Conservation (phyloP, 1,140 invertebrate genomes). For the Caenorhabditis tropicalis region DNA sequence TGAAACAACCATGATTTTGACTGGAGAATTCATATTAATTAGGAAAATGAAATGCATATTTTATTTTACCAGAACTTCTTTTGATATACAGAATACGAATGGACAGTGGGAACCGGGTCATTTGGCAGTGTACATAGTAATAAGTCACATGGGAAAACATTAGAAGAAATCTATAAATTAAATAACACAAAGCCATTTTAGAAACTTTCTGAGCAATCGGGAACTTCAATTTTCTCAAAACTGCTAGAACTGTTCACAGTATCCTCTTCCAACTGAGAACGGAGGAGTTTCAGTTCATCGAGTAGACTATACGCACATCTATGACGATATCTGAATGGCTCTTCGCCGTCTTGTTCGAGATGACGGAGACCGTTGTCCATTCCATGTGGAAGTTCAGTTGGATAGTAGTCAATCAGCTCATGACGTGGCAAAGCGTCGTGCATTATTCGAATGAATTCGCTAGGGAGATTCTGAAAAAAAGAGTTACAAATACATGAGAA, state of each 20-base stretch:
- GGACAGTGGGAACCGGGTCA: too few species aligned
- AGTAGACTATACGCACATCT: background rate
- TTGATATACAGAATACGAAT: too few species aligned
- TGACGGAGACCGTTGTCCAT: slow-evolving; percentile 47
- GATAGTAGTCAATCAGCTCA: slow-evolving; percentile 49
- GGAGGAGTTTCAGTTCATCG: background rate
- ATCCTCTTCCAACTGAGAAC: background rate
- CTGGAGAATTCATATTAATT: background rate
- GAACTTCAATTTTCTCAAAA: too few species aligned
- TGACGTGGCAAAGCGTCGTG: slow-evolving; percentile 52
- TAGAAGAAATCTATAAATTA: too few species aligned
- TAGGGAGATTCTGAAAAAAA: slow-evolving; percentile 6
- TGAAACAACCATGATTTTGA: slow-evolving; percentile 7
- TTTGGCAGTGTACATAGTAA: too few species aligned
- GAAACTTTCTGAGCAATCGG: too few species aligned
- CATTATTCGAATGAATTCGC: slow-evolving; percentile 10
- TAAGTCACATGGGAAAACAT: too few species aligned
- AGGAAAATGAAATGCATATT: background rate
- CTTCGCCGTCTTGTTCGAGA: slow-evolving; percentile 52
- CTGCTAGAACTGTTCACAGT: background rate
- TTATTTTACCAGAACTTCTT: background rate
- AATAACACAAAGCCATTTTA: too few species aligned
- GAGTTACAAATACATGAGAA: background rate
- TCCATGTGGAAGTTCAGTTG: slow-evolving; percentile 49
- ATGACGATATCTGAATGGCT: slow-evolving; percentile 48